Evolutionary conservation across 2,113 vertebrate species (phyloP), one percentile per base, ranked within the genome.

Genomic region (Lepidothrix coronata): DNA sequence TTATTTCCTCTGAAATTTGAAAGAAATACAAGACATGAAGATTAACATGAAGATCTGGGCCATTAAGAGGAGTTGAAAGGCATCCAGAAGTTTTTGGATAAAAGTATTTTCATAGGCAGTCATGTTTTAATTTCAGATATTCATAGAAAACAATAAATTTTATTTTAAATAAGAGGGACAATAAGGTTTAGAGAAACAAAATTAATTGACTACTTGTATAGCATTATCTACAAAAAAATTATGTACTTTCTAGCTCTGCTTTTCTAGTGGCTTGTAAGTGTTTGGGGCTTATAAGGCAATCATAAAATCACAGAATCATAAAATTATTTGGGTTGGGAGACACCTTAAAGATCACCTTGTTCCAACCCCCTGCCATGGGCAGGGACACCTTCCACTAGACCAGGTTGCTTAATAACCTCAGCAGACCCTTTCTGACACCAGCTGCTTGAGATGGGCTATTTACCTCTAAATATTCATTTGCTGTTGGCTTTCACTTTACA

Each of bases 1-100:
- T 95, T 71, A 81, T 98, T 98, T 86, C 97, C 97, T 73, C 98
- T 98, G 89, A 72, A 97, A 93, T 59, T 44, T 37, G 43, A 66
- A 72, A 92, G 21, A 77, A 75, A 68, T 12, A 27, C 14, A 77
- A 78, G 6, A 6, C 12, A 35, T 12, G 79, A 41, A 48, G 3
- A 23, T 77, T 18, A 70, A 46, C 24, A 6, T 11, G 14, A 27
- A 89, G 19, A 17, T 94, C 66, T 41, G 51, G 70, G 12, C 14
- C 8, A 11, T 49, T 54, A 41, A 41, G 5, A 52, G 2, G 24
- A 67, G 5, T 54, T 71, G n/a, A 78, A 72, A 78, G 15, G 2
- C 7, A 68, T 12, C 6, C 14, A 35, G 23, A 61, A 43, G 4
- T 12, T 88, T 82, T 52, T 55, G 9, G 20, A 16, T 68, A 41